Evolutionary conservation across 2,888 invertebrate species (phyloP), one percentile per base, ranked within the genome.

Genomic region (Agapostemon virescens): DNA sequence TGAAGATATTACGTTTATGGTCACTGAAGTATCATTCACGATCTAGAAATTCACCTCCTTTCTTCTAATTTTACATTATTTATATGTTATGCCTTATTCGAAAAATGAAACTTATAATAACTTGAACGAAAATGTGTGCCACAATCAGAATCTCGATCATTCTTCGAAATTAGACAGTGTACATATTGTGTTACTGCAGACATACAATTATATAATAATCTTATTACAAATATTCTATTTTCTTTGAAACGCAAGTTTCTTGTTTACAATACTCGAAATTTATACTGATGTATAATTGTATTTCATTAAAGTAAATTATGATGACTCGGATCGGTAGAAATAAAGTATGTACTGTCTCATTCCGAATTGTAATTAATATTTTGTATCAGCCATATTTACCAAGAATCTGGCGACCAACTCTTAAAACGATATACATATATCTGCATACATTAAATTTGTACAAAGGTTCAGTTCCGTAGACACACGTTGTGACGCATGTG

Each of bases 391-490:
- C 75, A 69, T 77, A n/a, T 77, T 74, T 79, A 79, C 85, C 85
- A 87, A 87, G 85, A 87, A 87, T 86, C 85, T 81, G 79, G 82
- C 70, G 82, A 87, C 79, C 87, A 79, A 87, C 87, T 87, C 86
- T 79, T 79, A 85, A 77, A 73, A 85, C 79, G 67, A 82, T 83
- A 68, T 76, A 83, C 77, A 80, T 80, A 75, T 80, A 73, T 55
- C 45, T 74, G 78, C 84, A 80, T 72, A 82, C 64, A 73, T 69
- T 79, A 66, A 84, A 85, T 85, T 87, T 84, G 80, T 85, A 87
- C 82, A 79, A 84, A 79, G 74, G 72, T 77, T 77, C 84, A 83
- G 75, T 83, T 71, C 73, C 38, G 79, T 67, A 75, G 79, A 61
- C 78, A 83, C 72, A 82, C 75, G 76, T 76, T 74, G 73, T 73